These are phyloP conservation scores for Catostomus latipinnis DNA, from an alignment of 2,797 vertebrate genomes.

Conservation along the genomic window DNA sequence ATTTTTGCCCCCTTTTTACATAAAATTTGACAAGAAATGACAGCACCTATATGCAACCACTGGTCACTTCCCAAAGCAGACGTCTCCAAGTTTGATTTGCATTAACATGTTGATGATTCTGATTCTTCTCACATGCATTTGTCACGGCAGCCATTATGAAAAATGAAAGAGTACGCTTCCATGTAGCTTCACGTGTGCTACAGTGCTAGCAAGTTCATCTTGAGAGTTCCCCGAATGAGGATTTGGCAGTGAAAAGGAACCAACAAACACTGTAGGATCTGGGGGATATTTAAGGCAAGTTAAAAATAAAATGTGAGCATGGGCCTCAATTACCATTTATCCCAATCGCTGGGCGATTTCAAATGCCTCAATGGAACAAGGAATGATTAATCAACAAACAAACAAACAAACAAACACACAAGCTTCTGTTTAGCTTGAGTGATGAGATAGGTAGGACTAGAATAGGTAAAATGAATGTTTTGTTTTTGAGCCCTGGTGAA, in stretches of 20 bases:
- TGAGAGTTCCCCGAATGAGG: constrained; percentile 46
- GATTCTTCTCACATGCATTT: constrained; percentile 67
- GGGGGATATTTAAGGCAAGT: neutral
- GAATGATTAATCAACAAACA: neutral
- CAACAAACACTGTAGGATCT: neutral
- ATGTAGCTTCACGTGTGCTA: neutral
- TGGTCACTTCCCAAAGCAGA: neutral
- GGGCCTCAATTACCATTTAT: too few species aligned
- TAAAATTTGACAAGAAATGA: constrained; percentile 67
- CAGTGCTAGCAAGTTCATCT: neutral
- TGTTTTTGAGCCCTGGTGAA: neutral
- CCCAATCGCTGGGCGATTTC: neutral
- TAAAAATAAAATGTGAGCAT: neutral
- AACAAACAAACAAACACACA: neutral
- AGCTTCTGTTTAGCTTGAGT: neutral
- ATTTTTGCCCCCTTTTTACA: constrained; percentile 72
- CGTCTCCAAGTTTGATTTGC: constrained; percentile 55
- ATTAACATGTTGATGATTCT: constrained; percentile 56
- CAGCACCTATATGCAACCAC: constrained; percentile 71
- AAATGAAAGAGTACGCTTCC: neutral
- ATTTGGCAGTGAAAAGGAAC: constrained; percentile 46
- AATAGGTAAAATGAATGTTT: neutral
- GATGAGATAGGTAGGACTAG: neutral
- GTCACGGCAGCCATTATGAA: neutral
- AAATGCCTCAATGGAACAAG: neutral